phyloP scores from a whole-genome alignment of 2,888 invertebrate genomes.

The Drepana falcataria region DNA sequence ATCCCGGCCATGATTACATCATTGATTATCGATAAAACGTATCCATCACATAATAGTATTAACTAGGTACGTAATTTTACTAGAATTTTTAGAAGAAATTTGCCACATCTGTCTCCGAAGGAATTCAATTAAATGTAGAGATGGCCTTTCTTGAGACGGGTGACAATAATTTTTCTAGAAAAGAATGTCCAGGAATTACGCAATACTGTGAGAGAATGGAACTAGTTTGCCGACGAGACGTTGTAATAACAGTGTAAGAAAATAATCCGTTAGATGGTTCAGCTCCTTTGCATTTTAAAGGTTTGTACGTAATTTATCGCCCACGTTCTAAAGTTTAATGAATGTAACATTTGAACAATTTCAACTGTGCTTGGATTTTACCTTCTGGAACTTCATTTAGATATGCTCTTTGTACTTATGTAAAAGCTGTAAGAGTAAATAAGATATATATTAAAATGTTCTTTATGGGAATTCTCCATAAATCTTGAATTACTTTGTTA shows the following conservation, averaged over 20 bases:
- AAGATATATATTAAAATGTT: too few species aligned
- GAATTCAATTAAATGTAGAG: conserved; percentile 52
- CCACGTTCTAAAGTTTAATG: neutral
- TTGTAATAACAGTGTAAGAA: conserved; percentile 8
- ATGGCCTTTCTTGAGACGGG: conserved; percentile 19
- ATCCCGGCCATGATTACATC: conserved; percentile 34
- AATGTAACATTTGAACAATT: conserved; percentile 6
- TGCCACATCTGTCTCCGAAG: conserved; percentile 21
- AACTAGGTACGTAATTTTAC: too few species aligned
- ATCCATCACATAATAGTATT: too few species aligned
- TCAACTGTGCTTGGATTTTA: conserved; percentile 34
- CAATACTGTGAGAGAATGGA: conserved; percentile 20
- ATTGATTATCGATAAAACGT: conserved; percentile 25
- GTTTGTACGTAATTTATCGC: neutral
- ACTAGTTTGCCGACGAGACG: conserved; percentile 19
- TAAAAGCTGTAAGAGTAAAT: conserved; percentile 6
- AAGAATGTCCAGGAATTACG: conserved; percentile 25
- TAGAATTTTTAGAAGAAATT: too few species aligned
- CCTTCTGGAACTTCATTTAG: conserved; percentile 16
- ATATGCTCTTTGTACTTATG: conserved; percentile 37
- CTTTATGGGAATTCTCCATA: too few species aligned
- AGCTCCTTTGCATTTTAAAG: conserved; percentile 8
- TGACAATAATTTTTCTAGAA: conserved; percentile 33
- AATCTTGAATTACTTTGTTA: too few species aligned
- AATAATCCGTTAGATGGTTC: neutral